phyloP scores from a whole-genome alignment of 1,140 invertebrate genomes.

The Drosophila punjabiensis region DNA sequence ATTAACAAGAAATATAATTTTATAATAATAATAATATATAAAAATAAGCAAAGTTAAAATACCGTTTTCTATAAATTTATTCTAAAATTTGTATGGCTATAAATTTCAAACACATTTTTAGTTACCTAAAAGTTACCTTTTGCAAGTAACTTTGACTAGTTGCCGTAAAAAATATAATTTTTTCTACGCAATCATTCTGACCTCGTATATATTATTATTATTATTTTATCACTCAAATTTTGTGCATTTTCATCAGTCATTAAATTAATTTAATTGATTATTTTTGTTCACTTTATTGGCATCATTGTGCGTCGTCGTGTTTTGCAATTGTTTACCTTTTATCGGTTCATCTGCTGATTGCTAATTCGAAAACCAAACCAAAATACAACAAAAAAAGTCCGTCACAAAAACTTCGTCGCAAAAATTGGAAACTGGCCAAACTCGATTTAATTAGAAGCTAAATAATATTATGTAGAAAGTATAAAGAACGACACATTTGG shows the following conservation, averaged over 20 bases:
- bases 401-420: conserved; percentile 18
- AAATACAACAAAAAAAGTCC: not conserved
- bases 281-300: conserved; percentile 27
- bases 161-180: not conserved
- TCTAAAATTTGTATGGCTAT: too few relatives aligned
- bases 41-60: too few relatives aligned
- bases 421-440: conserved; percentile 59
- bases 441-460: conserved; percentile 73
- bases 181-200: not conserved
- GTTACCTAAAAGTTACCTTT: not conserved
- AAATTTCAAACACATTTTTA: too few relatives aligned
- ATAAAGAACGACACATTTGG: conserved; percentile 38
- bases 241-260: conserved; percentile 34
- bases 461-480: conserved; percentile 54
- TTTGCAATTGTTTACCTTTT: conserved; percentile 48
- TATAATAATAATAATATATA: too few relatives aligned
- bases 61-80: too few relatives aligned
- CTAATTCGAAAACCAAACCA: conserved; percentile 32
- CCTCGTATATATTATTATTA: conserved; percentile 1
- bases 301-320: conserved; percentile 12
- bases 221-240: conserved; percentile 17
- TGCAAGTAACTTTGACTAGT: not conserved
- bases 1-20: too few relatives aligned
- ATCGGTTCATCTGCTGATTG: conserved; percentile 42
- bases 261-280: conserved; percentile 42